Evolutionary conservation across 1,140 invertebrate genomes (phyloP).

Genomic region (Cepaea nemoralis): DNA sequence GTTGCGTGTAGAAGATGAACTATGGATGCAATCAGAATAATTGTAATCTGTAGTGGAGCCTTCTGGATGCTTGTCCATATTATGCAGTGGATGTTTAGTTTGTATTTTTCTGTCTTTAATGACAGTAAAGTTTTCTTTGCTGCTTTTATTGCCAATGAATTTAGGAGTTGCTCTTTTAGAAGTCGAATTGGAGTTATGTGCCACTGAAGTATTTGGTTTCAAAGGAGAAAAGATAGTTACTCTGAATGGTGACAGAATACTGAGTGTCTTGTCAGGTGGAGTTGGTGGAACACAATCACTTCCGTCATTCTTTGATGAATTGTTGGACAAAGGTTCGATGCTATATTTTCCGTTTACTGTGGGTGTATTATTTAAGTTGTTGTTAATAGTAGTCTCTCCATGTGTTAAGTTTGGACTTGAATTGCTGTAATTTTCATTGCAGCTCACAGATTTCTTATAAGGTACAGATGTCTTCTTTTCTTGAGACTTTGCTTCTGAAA

Average conservation of each 20-base stretch:
- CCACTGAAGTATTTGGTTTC: neutral
- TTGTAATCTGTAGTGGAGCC: neutral
- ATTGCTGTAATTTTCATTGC: neutral
- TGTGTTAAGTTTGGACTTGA: neutral
- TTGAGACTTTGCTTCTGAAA: neutral
- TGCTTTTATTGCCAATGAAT: neutral
- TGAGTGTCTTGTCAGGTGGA: constrained; percentile 50
- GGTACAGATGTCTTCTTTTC: neutral
- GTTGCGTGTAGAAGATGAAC: neutral
- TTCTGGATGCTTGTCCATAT: neutral
- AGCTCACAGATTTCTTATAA: neutral
- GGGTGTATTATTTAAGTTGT: neutral
- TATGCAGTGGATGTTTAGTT: neutral
- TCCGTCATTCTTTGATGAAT: constrained; percentile 36
- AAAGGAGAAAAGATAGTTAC: constrained; percentile 12
- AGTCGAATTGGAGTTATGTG: neutral
- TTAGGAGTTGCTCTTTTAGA: neutral
- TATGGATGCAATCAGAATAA: neutral
- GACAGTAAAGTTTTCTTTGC: neutral
- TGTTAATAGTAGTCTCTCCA: neutral
- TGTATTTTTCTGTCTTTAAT: neutral
- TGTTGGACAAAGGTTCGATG: neutral
- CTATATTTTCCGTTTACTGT: neutral
- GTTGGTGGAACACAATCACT: constrained; percentile 65
- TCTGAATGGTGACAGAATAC: constrained; percentile 2